Percentiles rank a stretch among this genome's conserved stretches.
Evolutionary conservation across 1,140 invertebrate genomes (phyloP).

Genomic region (Cardiocondyla obscurior): DNA sequence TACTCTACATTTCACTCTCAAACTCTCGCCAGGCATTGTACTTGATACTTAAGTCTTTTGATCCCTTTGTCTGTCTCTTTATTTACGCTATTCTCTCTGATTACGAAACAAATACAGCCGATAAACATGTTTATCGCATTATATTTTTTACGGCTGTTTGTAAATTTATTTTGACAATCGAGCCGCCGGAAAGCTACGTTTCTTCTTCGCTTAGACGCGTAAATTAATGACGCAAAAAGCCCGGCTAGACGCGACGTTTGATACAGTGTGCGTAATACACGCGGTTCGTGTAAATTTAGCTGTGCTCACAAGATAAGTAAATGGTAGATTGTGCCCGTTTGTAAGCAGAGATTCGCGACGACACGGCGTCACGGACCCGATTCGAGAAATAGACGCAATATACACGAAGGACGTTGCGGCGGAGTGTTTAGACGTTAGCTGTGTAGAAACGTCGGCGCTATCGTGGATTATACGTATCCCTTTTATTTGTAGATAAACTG

Average conservation of each 20-base stretch:
- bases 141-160: background rate
- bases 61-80: background rate
- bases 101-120: background rate
- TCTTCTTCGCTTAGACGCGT: no score
- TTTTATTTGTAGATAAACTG: constrained; percentile 51
- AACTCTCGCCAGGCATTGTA: constrained; percentile 2
- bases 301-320: background rate
- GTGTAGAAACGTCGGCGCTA: constrained; percentile 9
- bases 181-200: background rate
- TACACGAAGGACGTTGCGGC: background rate
- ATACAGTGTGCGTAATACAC: background rate
- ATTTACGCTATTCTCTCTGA: background rate
- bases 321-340: constrained; percentile 21
- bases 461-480: constrained; percentile 46
- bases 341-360: background rate
- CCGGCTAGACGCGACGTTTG: background rate
- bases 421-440: constrained; percentile 44
- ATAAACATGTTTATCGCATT: background rate
- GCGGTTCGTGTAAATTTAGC: constrained; percentile 21
- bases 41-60: background rate
- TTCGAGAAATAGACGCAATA: constrained; percentile 54
- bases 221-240: background rate
- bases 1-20: background rate
- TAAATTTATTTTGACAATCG: background rate
- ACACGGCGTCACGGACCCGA: constrained; percentile 25